These are phyloP conservation scores for Yponomeuta cagnagella DNA, from an alignment of 2,888 invertebrate genomes.

Conservation along the genomic window DNA sequence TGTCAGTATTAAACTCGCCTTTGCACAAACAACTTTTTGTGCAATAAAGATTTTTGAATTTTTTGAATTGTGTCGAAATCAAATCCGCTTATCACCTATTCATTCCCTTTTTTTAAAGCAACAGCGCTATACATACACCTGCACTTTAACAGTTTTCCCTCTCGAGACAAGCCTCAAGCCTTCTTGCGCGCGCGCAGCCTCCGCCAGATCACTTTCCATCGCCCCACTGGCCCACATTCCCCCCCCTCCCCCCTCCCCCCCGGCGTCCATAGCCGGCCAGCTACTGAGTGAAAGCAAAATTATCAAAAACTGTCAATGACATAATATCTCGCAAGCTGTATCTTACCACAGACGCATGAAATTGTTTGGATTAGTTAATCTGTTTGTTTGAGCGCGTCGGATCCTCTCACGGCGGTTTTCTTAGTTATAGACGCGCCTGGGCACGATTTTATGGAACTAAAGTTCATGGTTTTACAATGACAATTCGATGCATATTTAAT, in stretches of 20 bases:
- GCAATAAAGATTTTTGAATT: no score
- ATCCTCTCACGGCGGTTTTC: not conserved
- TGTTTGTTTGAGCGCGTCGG: not conserved
- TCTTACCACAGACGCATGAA: conserved; percentile 19
- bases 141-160: no score
- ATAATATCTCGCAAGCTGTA: conserved; percentile 38
- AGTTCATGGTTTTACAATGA: no score
- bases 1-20: no score
- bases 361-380: not conserved
- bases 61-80: no score
- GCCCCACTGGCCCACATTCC: conserved; percentile 48
- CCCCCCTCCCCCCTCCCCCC: conserved; percentile 21
- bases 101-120: no score
- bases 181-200: conserved; percentile 28
- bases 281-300: conserved; percentile 46
- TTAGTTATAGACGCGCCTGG: not conserved
- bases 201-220: conserved; percentile 43
- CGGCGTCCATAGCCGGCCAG: conserved; percentile 14
- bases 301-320: conserved; percentile 44
- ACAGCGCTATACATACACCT: no score
- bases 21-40: no score
- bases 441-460: not conserved
- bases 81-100: no score
- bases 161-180: not conserved
- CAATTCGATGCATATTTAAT: no score